Evolutionary conservation across 1,140 invertebrate genomes (phyloP).

Genomic region (Drosophila willistoni): DNA sequence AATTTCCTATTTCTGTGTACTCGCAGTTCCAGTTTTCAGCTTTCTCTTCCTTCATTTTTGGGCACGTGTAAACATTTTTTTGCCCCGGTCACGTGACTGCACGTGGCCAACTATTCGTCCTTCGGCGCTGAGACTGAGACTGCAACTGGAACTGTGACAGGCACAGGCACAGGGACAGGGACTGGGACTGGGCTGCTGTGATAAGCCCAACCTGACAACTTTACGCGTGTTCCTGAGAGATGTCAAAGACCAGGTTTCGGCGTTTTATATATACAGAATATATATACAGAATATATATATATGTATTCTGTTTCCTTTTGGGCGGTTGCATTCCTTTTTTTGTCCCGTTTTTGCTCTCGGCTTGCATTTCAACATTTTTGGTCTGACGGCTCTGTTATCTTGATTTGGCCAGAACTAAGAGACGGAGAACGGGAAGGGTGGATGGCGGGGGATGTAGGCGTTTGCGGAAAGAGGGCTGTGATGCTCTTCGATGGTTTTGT

Average conservation of each 20-base stretch:
- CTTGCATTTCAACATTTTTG: slow-evolving; percentile 37
- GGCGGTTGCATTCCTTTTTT: not conserved
- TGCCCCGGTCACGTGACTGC: slow-evolving; percentile 67
- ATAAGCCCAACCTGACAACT: slow-evolving; percentile 73
- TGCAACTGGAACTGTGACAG: no score
- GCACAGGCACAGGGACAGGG: no score
- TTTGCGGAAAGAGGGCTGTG: not conserved
- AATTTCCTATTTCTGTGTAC: not conserved
- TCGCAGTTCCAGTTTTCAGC: not conserved
- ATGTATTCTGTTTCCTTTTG: slow-evolving; percentile 14
- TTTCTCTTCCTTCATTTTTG: slow-evolving; percentile 4
- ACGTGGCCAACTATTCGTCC: slow-evolving; percentile 45
- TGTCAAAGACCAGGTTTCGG: slow-evolving; percentile 67
- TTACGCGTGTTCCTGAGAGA: slow-evolving; percentile 52
- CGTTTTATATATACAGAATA: not conserved
- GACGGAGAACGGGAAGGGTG: not conserved
- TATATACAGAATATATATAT: slow-evolving; percentile 1
- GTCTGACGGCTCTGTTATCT: slow-evolving; percentile 46
- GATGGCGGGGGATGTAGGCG: not conserved
- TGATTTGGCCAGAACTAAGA: slow-evolving; percentile 27
- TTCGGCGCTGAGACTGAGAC: not conserved
- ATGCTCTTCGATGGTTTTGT: slow-evolving; percentile 68
- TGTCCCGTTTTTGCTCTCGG: not conserved
- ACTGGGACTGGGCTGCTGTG: slow-evolving; percentile 53
- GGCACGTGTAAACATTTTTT: slow-evolving; percentile 65